A percentile compares a stretch with the other conserved stretches of the same genome.
Conservation (phyloP, 2,888 invertebrate species). For the Erpobdella octoculata region DNA sequence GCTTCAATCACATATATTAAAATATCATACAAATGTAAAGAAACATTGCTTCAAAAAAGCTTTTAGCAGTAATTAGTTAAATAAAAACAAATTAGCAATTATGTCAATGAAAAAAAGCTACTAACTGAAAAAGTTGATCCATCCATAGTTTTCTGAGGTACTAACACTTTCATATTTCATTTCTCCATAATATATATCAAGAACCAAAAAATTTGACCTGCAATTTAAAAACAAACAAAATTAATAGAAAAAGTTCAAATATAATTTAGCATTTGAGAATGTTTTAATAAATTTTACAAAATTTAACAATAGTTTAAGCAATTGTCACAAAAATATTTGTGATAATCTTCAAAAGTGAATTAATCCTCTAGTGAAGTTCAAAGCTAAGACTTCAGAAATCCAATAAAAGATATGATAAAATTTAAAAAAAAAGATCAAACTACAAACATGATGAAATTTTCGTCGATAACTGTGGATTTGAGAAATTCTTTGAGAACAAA, state of each 20-base stretch:
- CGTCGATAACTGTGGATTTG: not conserved
- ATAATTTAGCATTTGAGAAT: not conserved
- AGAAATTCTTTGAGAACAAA: not conserved
- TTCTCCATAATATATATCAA: slow-evolving; percentile 35
- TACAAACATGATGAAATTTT: slow-evolving; percentile 14
- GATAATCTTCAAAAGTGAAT: not conserved
- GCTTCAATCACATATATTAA: too few relatives aligned
- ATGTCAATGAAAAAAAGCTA: not conserved
- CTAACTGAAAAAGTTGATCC: slow-evolving; percentile 35
- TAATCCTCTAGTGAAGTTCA: too few relatives aligned
- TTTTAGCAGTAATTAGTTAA: too few relatives aligned
- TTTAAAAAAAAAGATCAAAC: not conserved
- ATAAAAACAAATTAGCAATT: not conserved
- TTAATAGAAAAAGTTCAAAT: not conserved
- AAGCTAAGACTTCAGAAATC: not conserved
- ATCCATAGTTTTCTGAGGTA: slow-evolving; percentile 26
- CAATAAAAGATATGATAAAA: not conserved
- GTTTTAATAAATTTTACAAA: not conserved
- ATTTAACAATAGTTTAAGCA: not conserved
- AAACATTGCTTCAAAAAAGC: too few relatives aligned
- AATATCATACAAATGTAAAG: too few relatives aligned
- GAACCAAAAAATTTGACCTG: slow-evolving; percentile 32
- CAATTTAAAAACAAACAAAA: not conserved
- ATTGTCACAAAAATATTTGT: not conserved
- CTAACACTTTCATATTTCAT: slow-evolving; percentile 31